Conservation (phyloP, 2,797 vertebrate species). For the Gymnodraco acuticeps region DNA sequence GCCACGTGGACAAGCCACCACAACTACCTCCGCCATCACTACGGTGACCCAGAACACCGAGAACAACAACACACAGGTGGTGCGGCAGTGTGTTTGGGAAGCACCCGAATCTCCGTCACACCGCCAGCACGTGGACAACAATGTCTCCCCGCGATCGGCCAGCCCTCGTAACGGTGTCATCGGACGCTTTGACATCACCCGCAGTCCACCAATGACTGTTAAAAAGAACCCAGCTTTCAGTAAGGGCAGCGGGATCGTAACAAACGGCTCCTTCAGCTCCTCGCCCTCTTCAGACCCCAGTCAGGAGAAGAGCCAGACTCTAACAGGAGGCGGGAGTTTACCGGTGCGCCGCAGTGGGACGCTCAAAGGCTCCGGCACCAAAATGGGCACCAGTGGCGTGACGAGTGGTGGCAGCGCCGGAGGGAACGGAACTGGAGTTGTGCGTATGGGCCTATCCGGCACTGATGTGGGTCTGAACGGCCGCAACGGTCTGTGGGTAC, state of each 20-base stretch:
- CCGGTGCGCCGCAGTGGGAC: constrained; percentile 87
- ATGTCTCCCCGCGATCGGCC: constrained; percentile 86
- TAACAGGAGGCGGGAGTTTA: constrained; percentile 83
- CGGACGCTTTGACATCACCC: constrained; percentile 87
- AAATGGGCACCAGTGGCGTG: constrained; percentile 94
- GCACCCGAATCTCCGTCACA: constrained; percentile 88
- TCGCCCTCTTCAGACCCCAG: constrained; percentile 81
- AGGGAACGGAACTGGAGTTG: constrained; percentile 64
- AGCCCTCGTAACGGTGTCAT: constrained; percentile 89
- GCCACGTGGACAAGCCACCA: constrained; percentile 77
- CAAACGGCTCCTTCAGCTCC: constrained; percentile 97
- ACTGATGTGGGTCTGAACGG: constrained; percentile 81
- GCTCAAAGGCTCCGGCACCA: constrained; percentile 91
- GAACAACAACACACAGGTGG: constrained; percentile 89
- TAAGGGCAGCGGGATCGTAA: constrained; percentile 97
- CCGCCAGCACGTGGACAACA: constrained; percentile 84
- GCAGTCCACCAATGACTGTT: constrained; percentile 92
- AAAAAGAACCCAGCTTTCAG: constrained; percentile 97
- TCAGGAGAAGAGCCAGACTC: constrained; percentile 88
- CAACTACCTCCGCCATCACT: constrained; percentile 58
- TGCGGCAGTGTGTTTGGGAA: constrained; percentile 92
- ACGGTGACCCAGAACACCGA: constrained; percentile 88
- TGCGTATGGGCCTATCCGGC: constrained; percentile 90
- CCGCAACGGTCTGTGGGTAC: constrained; percentile 86
- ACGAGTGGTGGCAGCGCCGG: constrained; percentile 82